Evolutionary conservation across 2,888 invertebrate species (phyloP).

Genomic region (Apodemia duryi): DNA sequence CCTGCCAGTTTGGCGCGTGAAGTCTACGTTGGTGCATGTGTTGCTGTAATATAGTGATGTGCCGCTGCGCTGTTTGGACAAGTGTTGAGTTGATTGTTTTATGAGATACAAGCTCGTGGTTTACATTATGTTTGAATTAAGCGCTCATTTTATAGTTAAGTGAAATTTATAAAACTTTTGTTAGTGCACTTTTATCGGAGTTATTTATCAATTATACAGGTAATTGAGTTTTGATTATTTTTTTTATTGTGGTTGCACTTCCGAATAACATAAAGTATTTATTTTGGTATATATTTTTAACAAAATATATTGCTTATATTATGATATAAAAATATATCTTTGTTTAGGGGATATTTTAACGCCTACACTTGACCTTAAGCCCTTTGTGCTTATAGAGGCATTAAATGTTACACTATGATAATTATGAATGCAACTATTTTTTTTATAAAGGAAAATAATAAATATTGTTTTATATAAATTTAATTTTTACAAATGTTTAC

Average conservation of each 20-base stretch:
- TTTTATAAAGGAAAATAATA: not conserved
- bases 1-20: slow-evolving; percentile 72
- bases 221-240: slow-evolving; percentile 26
- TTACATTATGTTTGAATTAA: slow-evolving; percentile 74
- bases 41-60: slow-evolving; percentile 48
- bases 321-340: slow-evolving; percentile 6
- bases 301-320: not conserved
- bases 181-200: slow-evolving; percentile 32
- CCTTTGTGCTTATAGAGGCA: slow-evolving; percentile 26
- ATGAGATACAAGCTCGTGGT: slow-evolving; percentile 69
- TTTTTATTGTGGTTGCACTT: not conserved
- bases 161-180: slow-evolving; percentile 50
- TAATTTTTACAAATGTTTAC: not conserved
- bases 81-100: slow-evolving; percentile 77
- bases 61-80: slow-evolving; percentile 64
- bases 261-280: not conserved
- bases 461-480: not conserved
- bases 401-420: not conserved
- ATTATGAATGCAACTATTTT: not conserved
- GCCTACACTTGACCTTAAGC: slow-evolving; percentile 32
- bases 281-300: not conserved
- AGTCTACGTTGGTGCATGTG: slow-evolving; percentile 50
- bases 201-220: slow-evolving; percentile 32
- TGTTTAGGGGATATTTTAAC: slow-evolving; percentile 17
- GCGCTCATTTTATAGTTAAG: slow-evolving; percentile 65